These are phyloP conservation scores for Pardalotus punctatus DNA, from an alignment of 2,113 vertebrate species.

Conservation along the genomic window DNA sequence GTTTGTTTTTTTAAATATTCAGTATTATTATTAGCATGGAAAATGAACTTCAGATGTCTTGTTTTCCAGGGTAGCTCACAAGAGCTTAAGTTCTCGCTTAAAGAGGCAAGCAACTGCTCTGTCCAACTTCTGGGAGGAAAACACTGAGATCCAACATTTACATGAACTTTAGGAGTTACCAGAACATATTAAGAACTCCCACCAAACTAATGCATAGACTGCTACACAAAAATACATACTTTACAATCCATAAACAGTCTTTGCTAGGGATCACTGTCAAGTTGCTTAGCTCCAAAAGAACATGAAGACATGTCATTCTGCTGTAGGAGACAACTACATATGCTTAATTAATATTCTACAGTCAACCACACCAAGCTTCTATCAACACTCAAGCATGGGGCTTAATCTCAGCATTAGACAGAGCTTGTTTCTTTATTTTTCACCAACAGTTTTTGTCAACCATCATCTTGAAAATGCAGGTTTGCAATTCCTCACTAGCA, in stretches of 20 bases:
- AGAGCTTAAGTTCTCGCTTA: background rate
- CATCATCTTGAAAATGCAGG: background rate
- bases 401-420: background rate
- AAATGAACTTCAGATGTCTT: background rate
- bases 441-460: background rate
- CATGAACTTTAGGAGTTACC: background rate
- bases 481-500: background rate
- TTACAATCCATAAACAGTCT: background rate
- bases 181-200: background rate
- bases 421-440: background rate
- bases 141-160: background rate
- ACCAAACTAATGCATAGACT: background rate
- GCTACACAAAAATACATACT: background rate
- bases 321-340: background rate
- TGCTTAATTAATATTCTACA: background rate
- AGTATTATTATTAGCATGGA: background rate
- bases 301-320: background rate
- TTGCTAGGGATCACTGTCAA: background rate
- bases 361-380: background rate
- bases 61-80: background rate
- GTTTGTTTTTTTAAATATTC: background rate
- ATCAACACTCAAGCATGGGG: background rate
- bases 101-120: background rate
- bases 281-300: background rate
- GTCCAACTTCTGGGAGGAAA: background rate